phyloP scores from a whole-genome alignment of 2,797 vertebrate genomes.

The Pogoniulus pusillus region DNA sequence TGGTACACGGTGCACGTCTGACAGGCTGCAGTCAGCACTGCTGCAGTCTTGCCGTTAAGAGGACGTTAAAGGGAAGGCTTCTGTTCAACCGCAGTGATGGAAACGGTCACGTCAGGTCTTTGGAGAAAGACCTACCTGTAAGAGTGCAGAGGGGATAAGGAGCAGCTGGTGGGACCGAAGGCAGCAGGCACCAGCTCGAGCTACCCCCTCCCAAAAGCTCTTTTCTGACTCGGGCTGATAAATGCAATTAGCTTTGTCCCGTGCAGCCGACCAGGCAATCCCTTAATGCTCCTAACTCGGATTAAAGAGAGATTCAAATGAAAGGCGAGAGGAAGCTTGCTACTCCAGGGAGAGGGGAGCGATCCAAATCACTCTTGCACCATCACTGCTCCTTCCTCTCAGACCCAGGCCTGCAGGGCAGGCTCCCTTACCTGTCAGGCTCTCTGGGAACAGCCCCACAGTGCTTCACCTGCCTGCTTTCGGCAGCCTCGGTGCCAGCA shows the following conservation, averaged over 20 bases:
- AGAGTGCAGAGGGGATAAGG: fast-evolving
- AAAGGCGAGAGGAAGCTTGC: not conserved
- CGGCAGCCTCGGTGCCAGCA: fast-evolving
- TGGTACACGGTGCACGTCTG: fast-evolving
- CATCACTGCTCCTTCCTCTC: not conserved
- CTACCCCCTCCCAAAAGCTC: not conserved
- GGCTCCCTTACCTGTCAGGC: fast-evolving
- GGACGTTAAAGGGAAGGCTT: not conserved
- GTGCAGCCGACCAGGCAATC: not conserved
- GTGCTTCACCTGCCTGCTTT: no score
- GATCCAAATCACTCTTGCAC: fast-evolving
- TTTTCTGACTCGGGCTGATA: not conserved
- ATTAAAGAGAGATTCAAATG: not conserved
- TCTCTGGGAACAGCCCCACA: fast-evolving
- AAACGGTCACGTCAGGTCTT: not conserved
- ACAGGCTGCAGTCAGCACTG: not conserved
- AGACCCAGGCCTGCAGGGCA: no score
- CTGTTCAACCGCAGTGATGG: fast-evolving
- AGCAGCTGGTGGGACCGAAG: fast-evolving
- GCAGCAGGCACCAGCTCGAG: not conserved
- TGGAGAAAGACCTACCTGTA: not conserved
- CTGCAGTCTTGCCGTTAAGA: not conserved
- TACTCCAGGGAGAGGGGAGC: not conserved
- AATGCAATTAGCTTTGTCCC: not conserved
- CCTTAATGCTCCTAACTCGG: not conserved